Percentiles rank a stretch among this genome's conserved stretches.
Evolutionary conservation across 2,888 invertebrate genomes (phyloP).

Genomic region (Torymus tubicola): DNA sequence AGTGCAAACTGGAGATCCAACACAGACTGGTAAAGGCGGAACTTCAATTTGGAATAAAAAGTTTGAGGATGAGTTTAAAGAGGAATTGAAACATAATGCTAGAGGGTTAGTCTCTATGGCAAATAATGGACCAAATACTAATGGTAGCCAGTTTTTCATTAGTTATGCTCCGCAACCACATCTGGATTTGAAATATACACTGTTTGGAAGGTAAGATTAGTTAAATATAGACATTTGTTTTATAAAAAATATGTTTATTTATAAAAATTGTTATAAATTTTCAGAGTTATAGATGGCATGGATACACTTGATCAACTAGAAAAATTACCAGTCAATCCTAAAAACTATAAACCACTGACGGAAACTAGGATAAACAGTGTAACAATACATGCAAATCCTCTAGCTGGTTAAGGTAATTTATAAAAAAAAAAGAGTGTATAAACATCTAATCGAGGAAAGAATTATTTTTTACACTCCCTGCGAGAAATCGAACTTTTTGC

Average conservation of each 20-base stretch:
- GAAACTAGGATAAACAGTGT: conserved; percentile 92
- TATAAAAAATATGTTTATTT: conserved; percentile 15
- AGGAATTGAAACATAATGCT: conserved; percentile 93
- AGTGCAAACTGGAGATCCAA: conserved; percentile 89
- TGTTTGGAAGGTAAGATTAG: conserved; percentile 90
- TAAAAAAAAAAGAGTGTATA: conserved; percentile 17
- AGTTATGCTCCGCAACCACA: conserved; percentile 96
- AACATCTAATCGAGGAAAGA: conserved; percentile 25
- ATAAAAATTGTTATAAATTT: conserved; percentile 69
- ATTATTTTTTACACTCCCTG: too few species aligned
- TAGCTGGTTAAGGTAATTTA: conserved; percentile 83
- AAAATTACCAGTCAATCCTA: conserved; percentile 95
- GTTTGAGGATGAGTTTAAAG: conserved; percentile 98
- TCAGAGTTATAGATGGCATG: conserved; percentile 97
- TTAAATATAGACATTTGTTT: conserved; percentile 32
- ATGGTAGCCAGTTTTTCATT: conserved; percentile 98
- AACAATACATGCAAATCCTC: conserved; percentile 98
- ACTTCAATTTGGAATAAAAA: conserved; percentile 96
- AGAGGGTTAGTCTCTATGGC: conserved; percentile 98
- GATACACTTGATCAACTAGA: conserved; percentile 97
- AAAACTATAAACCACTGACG: conserved; percentile 91
- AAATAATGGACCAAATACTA: conserved; percentile 98
- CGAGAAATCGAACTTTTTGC: too few species aligned
- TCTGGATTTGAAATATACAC: conserved; percentile 96
- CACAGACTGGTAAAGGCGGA: conserved; percentile 97